Conservation (phyloP, 2,888 invertebrate species). For the Arctia plantaginis region DNA sequence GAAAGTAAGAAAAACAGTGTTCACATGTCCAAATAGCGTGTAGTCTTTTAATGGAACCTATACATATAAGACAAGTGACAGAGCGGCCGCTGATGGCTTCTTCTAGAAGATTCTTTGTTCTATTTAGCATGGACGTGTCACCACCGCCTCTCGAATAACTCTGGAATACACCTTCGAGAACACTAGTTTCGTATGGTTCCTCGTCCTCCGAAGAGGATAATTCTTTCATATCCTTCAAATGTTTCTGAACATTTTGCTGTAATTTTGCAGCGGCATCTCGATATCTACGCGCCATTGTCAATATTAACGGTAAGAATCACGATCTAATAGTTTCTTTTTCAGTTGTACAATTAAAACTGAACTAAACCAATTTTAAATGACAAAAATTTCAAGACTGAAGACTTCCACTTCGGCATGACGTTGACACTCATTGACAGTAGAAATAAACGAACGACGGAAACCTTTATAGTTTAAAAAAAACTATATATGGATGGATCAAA, state of each 20-base stretch:
- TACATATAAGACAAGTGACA: slow-evolving; percentile 95
- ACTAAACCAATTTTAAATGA: neutral
- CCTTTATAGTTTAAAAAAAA: no score
- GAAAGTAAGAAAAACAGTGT: slow-evolving; percentile 94
- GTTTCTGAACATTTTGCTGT: slow-evolving; percentile 80
- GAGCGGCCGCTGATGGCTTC: slow-evolving; percentile 93
- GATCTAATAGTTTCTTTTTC: neutral
- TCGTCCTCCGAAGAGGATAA: slow-evolving; percentile 82
- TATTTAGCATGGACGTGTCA: slow-evolving; percentile 73
- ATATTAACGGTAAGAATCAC: neutral
- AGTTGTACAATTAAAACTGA: slow-evolving; percentile 2
- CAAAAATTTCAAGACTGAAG: neutral
- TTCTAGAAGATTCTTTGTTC: slow-evolving; percentile 91
- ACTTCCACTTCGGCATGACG: slow-evolving; percentile 13
- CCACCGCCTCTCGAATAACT: slow-evolving; percentile 78
- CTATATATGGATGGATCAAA: no score
- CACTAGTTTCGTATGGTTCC: slow-evolving; percentile 74
- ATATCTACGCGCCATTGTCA: slow-evolving; percentile 77
- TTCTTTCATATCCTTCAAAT: slow-evolving; percentile 78
- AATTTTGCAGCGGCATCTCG: slow-evolving; percentile 80
- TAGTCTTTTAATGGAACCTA: slow-evolving; percentile 92
- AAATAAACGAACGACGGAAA: no score
- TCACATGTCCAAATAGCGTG: slow-evolving; percentile 96
- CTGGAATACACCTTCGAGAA: slow-evolving; percentile 76
- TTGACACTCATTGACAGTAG: neutral